Base-by-base conservation (phyloP, 2,113 vertebrate species). In the Pimephales promelas region DNA sequence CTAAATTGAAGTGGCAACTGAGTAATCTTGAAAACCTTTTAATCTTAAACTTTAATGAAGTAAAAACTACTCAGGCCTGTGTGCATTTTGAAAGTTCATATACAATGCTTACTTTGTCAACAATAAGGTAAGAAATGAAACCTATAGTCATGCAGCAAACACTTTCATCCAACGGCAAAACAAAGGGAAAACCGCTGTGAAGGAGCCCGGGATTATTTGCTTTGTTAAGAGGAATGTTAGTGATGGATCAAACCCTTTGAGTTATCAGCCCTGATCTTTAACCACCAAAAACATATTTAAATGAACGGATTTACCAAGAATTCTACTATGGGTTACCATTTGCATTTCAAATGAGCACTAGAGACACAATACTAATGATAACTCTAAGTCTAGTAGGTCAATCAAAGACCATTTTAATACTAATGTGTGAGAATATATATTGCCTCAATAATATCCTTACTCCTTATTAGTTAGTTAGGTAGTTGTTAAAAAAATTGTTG, bases 341-440 rank as follows among this genome's bases (percentile, higher is more conserved):
- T 77, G 74, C 34, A 56, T 59, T 43, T 34, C 22, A 77, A 77
- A 77, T 59, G 31, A 77, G 52, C 45, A 22, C 73, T 34, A 56
- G 52, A 11, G 26, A 34, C 28, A 76, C 5, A 14, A 76, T 16
- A 4, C 57, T 24, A 57, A 14, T 9, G 54, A 9, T 40, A 9
- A 22, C 31, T 77, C 52, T 59, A n/a, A n/a, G n/a, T n/a, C 52
- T 40, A 76, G 74, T 76, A 76, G 36, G 22, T 31, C 73, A 10
- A 56, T 22, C 9, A 43, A 71, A 71, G 3, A 24, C 22, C 5
- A 22, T 31, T 64, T 24, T 24, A 11, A 59, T 56, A 56, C 20
- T 9, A 40, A 76, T 76, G n/a, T 56, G 73, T 9, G 28, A 34
- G 45, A 47, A 49, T 49, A 47, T 47, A 47, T 45, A 47, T 40